Evolutionary conservation across 2,797 vertebrate species (phyloP), one percentile per base, ranked within the genome.

Genomic region (Clarias laeviceps): DNA sequence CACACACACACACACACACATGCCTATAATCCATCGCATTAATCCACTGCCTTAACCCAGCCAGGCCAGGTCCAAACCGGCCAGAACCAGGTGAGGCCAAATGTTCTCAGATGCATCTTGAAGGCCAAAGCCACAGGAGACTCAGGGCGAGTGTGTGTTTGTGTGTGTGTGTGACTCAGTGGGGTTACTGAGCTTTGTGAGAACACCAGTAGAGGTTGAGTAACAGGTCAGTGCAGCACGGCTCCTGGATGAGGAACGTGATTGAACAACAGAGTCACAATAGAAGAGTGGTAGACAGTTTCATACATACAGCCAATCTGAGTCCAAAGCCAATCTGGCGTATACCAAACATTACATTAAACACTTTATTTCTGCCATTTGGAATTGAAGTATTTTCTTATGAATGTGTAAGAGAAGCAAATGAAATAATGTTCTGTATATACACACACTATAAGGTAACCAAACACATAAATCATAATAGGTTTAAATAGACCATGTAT

Each of bases 11-110:
- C 65, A 68, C 65, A 68, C 15, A 59, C 4, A 22, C 57, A 59
- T 22, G 17, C 20, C 22, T 9, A 65, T 17, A 66, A 27, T 45
- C 37, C 5, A n/a, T 50, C 20, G 56, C 45, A 22, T 57, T 56
- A 57, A 29, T 56, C 56, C 5, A 1, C 74, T 22, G 74, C 74
- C 27, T 76, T 0, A 27, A 20, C 50, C 73, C 29, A 3, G 74
- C 20, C 34, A 62, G 37, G 37, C 62, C 66, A 5, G 29, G 50
- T 79, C 24, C n/a, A 22, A 85, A 45, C 93, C 69, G 27, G 92
- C 88, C 89, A 34, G 86, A 92, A 90, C 90, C 86, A 88, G 86
- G 88, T 83, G 1, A 82, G 82, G 56, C 8, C 81, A 65, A 89
- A 79, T 83, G 40, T 62, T 45, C 73, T 87, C 57, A 24, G 65